Evolutionary conservation across 2,113 vertebrate genomes (phyloP).

Genomic region (Ploceus nigricollis): DNA sequence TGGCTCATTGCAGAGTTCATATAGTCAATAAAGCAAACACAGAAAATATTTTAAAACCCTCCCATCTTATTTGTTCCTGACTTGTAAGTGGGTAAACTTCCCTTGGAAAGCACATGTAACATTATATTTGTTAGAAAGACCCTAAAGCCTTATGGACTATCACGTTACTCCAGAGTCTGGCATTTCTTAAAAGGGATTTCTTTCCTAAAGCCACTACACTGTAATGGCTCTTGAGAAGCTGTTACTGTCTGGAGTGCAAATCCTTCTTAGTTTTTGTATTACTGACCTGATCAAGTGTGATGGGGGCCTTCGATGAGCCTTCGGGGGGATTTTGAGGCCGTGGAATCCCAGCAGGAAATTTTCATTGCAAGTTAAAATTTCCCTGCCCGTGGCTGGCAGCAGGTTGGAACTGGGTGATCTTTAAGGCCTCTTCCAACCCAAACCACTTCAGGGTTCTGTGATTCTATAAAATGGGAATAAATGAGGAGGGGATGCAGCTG

Average conservation of each 20-base stretch:
- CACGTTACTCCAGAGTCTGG: constrained; percentile 42
- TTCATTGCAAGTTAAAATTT: neutral
- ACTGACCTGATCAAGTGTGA: constrained; percentile 48
- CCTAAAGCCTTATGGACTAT: neutral
- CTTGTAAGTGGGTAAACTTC: neutral
- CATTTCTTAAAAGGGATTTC: constrained; percentile 66
- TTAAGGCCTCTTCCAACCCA: neutral
- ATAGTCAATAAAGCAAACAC: neutral
- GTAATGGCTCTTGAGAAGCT: constrained; percentile 68
- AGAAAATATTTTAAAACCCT: neutral
- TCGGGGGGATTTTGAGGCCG: neutral
- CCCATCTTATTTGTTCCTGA: neutral
- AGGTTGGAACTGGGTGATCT: neutral
- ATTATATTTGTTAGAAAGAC: neutral
- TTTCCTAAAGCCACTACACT: constrained; percentile 41
- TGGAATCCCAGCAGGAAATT: neutral
- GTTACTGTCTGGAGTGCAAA: constrained; percentile 63
- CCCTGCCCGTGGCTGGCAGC: neutral
- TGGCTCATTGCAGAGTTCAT: neutral
- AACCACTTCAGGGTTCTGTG: neutral
- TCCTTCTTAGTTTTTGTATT: constrained; percentile 65
- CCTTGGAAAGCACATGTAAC: neutral
- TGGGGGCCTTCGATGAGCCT: neutral
- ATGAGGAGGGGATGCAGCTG: rapidly evolving
- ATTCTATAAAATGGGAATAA: neutral